A percentile compares a stretch with the other conserved stretches of the same genome.
These are phyloP conservation scores for Schizothorax lantsangensis DNA, from an alignment of 2,797 vertebrate genomes.

Conservation along the genomic window DNA sequence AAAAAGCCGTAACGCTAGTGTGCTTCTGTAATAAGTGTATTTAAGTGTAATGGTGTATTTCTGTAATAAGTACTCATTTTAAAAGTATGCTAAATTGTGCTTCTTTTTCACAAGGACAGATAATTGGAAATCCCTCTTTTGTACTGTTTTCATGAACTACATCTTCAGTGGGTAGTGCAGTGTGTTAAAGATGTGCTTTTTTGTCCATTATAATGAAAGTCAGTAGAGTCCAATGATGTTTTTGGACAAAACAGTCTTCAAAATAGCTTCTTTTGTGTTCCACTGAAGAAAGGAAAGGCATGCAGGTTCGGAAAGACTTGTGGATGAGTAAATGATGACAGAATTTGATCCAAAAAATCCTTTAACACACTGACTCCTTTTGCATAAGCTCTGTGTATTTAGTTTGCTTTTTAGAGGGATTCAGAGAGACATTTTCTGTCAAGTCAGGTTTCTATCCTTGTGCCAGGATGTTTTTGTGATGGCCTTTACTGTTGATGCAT, in stretches of 20 bases:
- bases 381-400: neutral
- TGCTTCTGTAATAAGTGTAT: neutral
- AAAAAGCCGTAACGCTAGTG: neutral
- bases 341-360: neutral
- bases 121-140: neutral
- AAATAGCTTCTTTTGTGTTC: neutral
- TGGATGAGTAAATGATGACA: neutral
- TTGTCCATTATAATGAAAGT: neutral
- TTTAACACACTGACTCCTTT: neutral
- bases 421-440: neutral
- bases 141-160: neutral
- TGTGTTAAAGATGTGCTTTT: neutral
- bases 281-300: neutral
- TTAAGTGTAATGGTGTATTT: neutral
- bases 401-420: neutral
- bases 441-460: neutral
- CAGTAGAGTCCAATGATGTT: neutral
- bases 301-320: neutral
- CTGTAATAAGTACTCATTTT: neutral
- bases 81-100: neutral
- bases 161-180: neutral
- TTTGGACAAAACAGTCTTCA: constrained; percentile 2
- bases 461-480: neutral
- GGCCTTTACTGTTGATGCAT: constrained; percentile 14
- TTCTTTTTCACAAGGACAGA: neutral